phyloP scores from a whole-genome alignment of 1,140 invertebrate species.

The Metaphire vulgaris region DNA sequence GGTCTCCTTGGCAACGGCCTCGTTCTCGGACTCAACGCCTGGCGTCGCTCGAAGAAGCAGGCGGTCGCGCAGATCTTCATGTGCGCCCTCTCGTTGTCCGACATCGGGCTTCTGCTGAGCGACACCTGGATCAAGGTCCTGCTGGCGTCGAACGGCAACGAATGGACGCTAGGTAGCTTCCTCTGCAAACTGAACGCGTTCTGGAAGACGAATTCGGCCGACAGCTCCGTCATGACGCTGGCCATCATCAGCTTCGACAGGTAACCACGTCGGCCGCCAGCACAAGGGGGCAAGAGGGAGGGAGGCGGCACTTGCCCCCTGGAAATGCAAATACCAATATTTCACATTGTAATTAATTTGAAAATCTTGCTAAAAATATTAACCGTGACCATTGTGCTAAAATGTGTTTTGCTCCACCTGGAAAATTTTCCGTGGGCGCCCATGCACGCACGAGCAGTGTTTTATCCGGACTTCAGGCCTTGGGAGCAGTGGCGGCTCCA shows the following conservation, averaged over 20 bases:
- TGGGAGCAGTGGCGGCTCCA: too few relatives aligned
- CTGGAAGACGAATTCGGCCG: background rate
- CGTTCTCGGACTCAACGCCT: background rate
- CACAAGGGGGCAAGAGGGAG: too few relatives aligned
- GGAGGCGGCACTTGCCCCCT: too few relatives aligned
- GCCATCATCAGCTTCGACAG: background rate
- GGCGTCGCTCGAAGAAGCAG: background rate
- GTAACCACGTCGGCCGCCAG: too few relatives aligned
- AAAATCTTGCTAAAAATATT: too few relatives aligned
- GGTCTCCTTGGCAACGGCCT: background rate
- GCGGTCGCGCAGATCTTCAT: background rate
- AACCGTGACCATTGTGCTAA: too few relatives aligned
- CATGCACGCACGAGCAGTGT: too few relatives aligned
- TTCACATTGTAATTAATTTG: too few relatives aligned
- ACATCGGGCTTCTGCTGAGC: background rate
- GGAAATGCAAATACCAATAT: too few relatives aligned
- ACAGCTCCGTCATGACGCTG: background rate
- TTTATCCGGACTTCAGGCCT: too few relatives aligned
- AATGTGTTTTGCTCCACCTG: too few relatives aligned
- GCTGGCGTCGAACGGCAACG: background rate
- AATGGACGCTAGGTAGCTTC: background rate
- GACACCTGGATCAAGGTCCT: background rate
- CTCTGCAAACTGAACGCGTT: background rate
- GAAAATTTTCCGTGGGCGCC: too few relatives aligned
- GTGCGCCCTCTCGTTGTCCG: background rate